Base-by-base conservation (phyloP, 2,113 vertebrate species). In the Dolichotis patagonum region DNA sequence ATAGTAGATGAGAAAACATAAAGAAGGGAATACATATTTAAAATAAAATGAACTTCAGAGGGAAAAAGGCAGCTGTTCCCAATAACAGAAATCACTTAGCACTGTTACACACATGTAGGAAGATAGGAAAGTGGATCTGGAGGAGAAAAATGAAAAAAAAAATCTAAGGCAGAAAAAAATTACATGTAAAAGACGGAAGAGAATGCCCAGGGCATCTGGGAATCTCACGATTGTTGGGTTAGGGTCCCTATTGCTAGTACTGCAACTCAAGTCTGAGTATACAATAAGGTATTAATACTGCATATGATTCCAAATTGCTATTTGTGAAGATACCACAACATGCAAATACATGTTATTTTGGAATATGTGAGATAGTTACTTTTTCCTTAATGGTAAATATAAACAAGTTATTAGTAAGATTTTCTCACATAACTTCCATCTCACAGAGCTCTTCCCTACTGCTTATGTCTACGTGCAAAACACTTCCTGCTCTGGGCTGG, bases 381-480 rank as follows among this genome's bases (percentile, higher is more conserved):
- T 88, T 60, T 62, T 69, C 26, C 28, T 95, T 94, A 38, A 5
- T 81, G 67, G 60, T 73, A 81, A 85, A 67, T 35, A 73, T 26
- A 67, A 11, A 5, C 5, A 35, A 73, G 30, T 52, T n/a, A 43
- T 7, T 81, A 69, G 1, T 26, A 73, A 62, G 35, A 86, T 9
- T 4, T 43, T 82, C 46, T 77, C 52, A 41, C 11, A 19, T 20
- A 71, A 14, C 11, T 90, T 69, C 30, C 38, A n/a, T 46, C 8
- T 56, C 28, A 32, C 0, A 83, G 43, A 83, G 3, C 7, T 17
- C 28, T 28, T 0, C 4, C 3, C 3, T 78, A 7, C 28, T 92
- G 2, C 63, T 54, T 71, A 24, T 22, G 46, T 87, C 71, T 93
- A 13, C 43, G 4, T 81, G 49, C 41, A 67, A 30, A 60, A 1